Conservation (phyloP, 2,888 invertebrate genomes). For the Camponotus fellah region DNA sequence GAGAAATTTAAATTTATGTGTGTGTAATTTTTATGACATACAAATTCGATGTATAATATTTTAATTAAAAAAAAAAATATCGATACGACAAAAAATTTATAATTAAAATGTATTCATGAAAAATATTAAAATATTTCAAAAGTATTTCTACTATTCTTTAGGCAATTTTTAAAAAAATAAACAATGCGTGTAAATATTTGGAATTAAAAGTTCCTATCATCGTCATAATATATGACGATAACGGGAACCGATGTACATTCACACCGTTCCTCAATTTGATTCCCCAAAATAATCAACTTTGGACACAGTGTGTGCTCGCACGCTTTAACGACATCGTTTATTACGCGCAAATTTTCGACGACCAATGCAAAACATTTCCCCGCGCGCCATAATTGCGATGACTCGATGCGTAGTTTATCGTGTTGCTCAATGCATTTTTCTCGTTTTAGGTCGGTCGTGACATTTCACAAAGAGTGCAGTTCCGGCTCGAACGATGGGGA, state of each 20-base stretch:
- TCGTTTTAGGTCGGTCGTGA: constrained; percentile 72
- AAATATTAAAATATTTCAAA: not conserved
- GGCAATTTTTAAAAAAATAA: not conserved
- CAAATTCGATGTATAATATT: not conserved
- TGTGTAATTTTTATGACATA: not conserved
- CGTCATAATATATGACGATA: not conserved
- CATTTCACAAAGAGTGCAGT: constrained; percentile 73
- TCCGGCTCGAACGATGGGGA: constrained; percentile 69
- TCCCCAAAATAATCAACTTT: constrained; percentile 21
- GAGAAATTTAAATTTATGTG: not conserved
- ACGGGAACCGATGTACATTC: not conserved
- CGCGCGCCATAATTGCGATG: constrained; percentile 47
- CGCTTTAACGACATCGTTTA: constrained; percentile 58
- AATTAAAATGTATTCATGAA: not conserved
- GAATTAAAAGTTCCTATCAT: constrained; percentile 2
- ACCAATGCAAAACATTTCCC: constrained; percentile 62
- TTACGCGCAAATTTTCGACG: constrained; percentile 53
- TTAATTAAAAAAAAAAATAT: not conserved
- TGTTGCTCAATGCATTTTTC: constrained; percentile 72
- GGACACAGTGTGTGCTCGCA: not conserved
- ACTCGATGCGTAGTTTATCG: constrained; percentile 52
- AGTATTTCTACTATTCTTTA: not conserved
- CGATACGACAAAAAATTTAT: not conserved
- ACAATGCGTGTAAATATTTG: not conserved
- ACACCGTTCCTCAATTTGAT: not conserved